Conservation (phyloP, 2,888 invertebrate genomes). For the Epistrophella euchroma region DNA sequence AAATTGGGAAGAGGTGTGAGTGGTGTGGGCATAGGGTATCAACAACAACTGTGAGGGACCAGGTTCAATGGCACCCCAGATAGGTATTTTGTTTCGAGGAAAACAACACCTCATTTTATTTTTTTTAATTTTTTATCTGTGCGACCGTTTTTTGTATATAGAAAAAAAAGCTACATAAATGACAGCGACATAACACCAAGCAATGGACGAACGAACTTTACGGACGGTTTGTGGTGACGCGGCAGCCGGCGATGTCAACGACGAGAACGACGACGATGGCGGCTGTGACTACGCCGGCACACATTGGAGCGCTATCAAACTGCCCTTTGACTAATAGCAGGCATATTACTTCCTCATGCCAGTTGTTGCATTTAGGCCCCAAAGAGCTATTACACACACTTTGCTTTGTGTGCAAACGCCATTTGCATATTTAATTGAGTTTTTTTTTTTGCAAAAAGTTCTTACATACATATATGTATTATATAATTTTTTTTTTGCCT, state of each 20-base stretch:
- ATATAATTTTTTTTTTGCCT: conserved; percentile 20
- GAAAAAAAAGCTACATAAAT: conserved; percentile 8
- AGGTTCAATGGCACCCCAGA: conserved; percentile 67
- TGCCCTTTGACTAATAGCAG: conserved; percentile 75
- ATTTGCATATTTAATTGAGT: conserved; percentile 75
- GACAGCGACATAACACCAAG: conserved; percentile 6
- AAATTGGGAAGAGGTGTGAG: conserved; percentile 38
- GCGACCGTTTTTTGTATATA: conserved; percentile 49
- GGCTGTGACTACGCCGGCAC: conserved; percentile 36
- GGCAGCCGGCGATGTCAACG: background rate
- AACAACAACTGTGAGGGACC: background rate
- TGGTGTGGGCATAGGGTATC: conserved; percentile 16
- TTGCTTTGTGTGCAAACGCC: conserved; percentile 75
- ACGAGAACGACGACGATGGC: conserved; percentile 14
- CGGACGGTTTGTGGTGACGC: background rate
- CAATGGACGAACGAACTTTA: conserved; percentile 21
- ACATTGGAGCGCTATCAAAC: conserved; percentile 74
- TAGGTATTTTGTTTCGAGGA: conserved; percentile 59
- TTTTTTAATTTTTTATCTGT: background rate
- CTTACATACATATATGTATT: too few relatives aligned
- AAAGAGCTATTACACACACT: conserved; percentile 74
- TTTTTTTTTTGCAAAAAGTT: conserved; percentile 40
- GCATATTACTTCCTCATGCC: conserved; percentile 76
- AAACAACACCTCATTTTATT: conserved; percentile 60
- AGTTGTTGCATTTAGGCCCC: conserved; percentile 75